These are phyloP conservation scores for Catharus bicknelli DNA, from an alignment of 2,113 vertebrate species.

Conservation along the genomic window DNA sequence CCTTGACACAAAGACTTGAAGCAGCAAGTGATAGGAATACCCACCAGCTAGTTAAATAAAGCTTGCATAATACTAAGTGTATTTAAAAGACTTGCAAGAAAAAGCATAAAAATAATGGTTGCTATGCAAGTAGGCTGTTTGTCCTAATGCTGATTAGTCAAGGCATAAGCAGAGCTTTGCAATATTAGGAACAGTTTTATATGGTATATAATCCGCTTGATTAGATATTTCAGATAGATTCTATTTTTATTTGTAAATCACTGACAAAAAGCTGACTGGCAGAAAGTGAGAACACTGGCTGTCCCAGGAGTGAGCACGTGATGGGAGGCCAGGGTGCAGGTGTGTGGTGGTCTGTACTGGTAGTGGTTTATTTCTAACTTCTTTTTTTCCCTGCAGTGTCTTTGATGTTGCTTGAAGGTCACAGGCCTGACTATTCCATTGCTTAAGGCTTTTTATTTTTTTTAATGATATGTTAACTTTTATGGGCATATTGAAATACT, in stretches of 20 bases:
- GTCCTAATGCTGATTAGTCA: background rate
- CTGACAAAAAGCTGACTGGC: background rate
- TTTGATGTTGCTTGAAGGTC: conserved; percentile 45
- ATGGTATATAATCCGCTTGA: background rate
- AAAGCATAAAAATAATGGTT: background rate
- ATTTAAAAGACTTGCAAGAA: background rate
- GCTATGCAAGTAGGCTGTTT: background rate
- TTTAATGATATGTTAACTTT: conserved; percentile 36
- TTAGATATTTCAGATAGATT: background rate
- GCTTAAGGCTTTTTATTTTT: conserved; percentile 12
- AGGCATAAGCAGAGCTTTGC: background rate
- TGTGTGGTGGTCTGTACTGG: background rate
- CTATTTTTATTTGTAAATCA: background rate
- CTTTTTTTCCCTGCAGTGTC: background rate
- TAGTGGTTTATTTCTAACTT: background rate
- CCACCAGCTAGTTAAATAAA: background rate
- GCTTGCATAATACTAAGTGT: background rate
- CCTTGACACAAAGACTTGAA: background rate
- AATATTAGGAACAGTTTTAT: background rate
- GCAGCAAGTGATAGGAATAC: conserved; percentile 5
- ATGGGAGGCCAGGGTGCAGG: background rate
- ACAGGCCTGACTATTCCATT: conserved; percentile 7
- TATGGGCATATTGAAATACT: background rate
- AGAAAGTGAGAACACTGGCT: background rate
- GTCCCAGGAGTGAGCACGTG: background rate